Base-by-base conservation (phyloP, 2,888 invertebrate species). In the Agriotes lineatus region DNA sequence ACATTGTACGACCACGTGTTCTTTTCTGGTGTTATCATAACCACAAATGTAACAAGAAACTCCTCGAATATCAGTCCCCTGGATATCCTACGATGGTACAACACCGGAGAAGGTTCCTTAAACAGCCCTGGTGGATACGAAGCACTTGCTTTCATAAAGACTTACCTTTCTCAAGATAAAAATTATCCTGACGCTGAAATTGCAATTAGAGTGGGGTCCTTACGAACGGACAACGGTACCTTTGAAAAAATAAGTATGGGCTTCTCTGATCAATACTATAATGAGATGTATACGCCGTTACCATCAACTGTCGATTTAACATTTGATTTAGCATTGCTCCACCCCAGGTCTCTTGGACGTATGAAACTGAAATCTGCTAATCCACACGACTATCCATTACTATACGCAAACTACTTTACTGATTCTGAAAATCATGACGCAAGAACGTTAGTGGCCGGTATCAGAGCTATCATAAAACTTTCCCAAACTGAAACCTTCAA, bases 361-460 rank as follows among this genome's bases (percentile, higher is more conserved):
- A 25, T 25, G 25, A 25, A 25, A 25, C 25, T 92, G 16, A 83
- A 83, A 67, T 84, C 86, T 30, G 82, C 76, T 1, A 85, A 90
- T 77, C 90, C 90, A 6, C 82, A 83, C 39, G 82, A 86, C 1
- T 86, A 88, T 68, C 91, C 91, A 0, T 78, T 77, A 10, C n/a
- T 37, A 6, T 37, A 37, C n/a, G 4, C 25, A 7, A 25, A 25
- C 7, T 25, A 25, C 25, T 85, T 90, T 72, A 78, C 86, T 1
- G 82, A 87, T 10, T 83, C 85, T n/a, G 81, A 86, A 10, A 94
- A 95, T 77, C 82, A 90, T 66, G 85, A 88, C 67, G 81, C 90
- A 0, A 85, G 88, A 16, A 90, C 89, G 0, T 82, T 91, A 4
- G 84, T 91, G 0, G 85, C 86, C 2, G 88, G 90, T 0, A 86